Evolutionary conservation across 2,888 invertebrate genomes (phyloP).

Genomic region (Lasiommata megera): DNA sequence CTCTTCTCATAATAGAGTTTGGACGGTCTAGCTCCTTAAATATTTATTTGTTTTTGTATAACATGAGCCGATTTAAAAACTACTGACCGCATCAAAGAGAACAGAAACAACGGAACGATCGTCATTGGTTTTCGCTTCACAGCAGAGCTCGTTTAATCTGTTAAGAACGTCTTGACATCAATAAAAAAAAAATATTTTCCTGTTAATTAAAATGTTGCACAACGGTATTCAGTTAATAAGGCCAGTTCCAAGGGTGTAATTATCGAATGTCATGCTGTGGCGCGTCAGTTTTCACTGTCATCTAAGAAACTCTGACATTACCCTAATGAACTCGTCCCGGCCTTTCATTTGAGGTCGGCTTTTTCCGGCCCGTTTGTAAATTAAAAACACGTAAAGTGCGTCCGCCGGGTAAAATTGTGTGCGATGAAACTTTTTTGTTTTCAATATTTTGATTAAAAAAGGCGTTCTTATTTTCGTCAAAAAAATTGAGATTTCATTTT

Average conservation of each 20-base stretch:
- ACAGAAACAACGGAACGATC: too few species aligned
- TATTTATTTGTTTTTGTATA: too few species aligned
- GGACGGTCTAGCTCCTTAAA: too few species aligned
- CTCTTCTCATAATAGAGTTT: too few species aligned
- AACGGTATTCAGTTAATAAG: background rate
- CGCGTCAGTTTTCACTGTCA: conserved; percentile 6
- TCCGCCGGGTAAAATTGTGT: background rate
- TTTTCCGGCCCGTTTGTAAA: conserved; percentile 11
- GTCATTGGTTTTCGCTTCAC: too few species aligned
- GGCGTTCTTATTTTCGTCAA: background rate
- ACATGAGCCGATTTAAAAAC: too few species aligned
- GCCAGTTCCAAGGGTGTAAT: conserved; percentile 10
- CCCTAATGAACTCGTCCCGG: conserved; percentile 24
- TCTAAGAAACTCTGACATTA: conserved; percentile 21
- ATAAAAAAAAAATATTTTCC: background rate
- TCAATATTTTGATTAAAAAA: conserved; percentile 3
- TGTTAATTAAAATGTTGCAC: background rate
- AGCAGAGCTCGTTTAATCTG: too few species aligned
- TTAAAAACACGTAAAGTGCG: conserved; percentile 3
- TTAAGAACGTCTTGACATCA: too few species aligned
- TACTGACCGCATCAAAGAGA: too few species aligned
- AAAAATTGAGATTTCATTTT: background rate
- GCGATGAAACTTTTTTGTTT: background rate
- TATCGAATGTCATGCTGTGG: conserved; percentile 16
- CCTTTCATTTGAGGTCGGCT: conserved; percentile 22